Base-by-base conservation (phyloP, 2,113 vertebrate genomes). In the Arizona elegans region DNA sequence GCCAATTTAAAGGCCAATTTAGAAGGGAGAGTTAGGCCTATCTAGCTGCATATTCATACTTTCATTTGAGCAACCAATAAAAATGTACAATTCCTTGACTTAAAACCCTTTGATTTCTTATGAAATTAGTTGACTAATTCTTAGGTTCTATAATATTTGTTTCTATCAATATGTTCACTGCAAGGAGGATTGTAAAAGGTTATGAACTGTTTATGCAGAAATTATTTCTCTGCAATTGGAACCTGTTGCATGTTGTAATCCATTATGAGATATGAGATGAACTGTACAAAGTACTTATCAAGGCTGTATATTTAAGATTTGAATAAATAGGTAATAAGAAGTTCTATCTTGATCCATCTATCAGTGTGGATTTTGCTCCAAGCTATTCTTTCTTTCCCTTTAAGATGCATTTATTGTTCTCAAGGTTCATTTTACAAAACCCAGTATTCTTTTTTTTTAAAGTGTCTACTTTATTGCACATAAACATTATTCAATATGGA, bases 161-260 rank as follows among this genome's bases (percentile, higher is more conserved):
- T 92, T 23, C 29, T 92, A 17, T n/a, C n/a, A 88, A 21, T 0
- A 88, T 19, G 12, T 33, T 0, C 53, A 91, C 93, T 89, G 13
- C 33, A 59, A 93, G 43, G 87, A 89, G 38, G 10, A 56, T 93
- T 92, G 53, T 54, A 95, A 93, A 91, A 24, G 87, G 56, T 90
- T 92, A 21, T 52, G 59, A 65, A 33, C 10, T 81, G 38, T 65
- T 58, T n/a, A 87, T 55, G 9, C 52, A 65, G 87, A 21, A n/a
- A 92, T 24, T 92, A 29, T 8, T 3, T 88, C 1, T 43, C 90
- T 10, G 52, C 23, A 33, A 9, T 3, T 92, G 21, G 38, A 75
- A 58, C 81, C 26, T 56, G 43, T 89, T 89, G 10, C 9, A n/a
- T 50, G 43, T 89, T 89, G 15, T 5, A 47, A 85, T 92, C 33